Base-by-base conservation (phyloP, 2,113 vertebrate genomes). In the Cacatua alba region DNA sequence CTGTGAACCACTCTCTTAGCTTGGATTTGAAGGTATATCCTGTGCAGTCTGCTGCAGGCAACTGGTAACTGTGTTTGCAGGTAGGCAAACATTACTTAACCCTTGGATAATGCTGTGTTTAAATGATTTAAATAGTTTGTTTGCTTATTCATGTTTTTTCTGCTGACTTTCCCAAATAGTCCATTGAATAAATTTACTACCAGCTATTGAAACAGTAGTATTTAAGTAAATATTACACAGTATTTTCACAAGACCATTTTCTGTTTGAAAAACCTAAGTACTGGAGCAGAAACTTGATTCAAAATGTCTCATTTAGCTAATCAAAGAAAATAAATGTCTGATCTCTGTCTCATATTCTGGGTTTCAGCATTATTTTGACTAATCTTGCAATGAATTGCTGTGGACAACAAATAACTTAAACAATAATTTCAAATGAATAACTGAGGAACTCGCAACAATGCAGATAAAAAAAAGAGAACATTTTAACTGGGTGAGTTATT, bases 171-270 rank as follows among this genome's bases (percentile, higher is more conserved):
- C 62, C 76, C 62, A 90, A 78, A 72, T 82, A 72, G 29, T 87
- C 44, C 76, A 31, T 59, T 94, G 91, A 89, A 91, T 82, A 20
- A 85, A 87, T 95, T 94, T 97, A 69, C 57, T 92, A 85, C 46
- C 10, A 87, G 53, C 67, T 87, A 67, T 92, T 89, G 57, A 96
- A 95, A 94, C 41, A 82, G 48, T 37, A 75, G 39, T 81, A 64
- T 93, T 94, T 84, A 69, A 91, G 49, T 92, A 91, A 94, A 95
- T 82, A 92, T n/a, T 80, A 82, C 18, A 35, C 33, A 64, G 20
- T 76, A 46, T 95, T 96, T 96, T 86, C 43, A 60, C 57, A 91
- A 74, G 37, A 29, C 52, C 49, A 65, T 89, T 91, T 96, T 92
- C 37, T 94, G 9, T 87, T 94, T 91, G 37, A 62, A 76, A 95